A percentile compares a stretch with the other conserved stretches of the same genome.
phyloP scores from a whole-genome alignment of 2,113 vertebrate genomes.

The Grus americana region DNA sequence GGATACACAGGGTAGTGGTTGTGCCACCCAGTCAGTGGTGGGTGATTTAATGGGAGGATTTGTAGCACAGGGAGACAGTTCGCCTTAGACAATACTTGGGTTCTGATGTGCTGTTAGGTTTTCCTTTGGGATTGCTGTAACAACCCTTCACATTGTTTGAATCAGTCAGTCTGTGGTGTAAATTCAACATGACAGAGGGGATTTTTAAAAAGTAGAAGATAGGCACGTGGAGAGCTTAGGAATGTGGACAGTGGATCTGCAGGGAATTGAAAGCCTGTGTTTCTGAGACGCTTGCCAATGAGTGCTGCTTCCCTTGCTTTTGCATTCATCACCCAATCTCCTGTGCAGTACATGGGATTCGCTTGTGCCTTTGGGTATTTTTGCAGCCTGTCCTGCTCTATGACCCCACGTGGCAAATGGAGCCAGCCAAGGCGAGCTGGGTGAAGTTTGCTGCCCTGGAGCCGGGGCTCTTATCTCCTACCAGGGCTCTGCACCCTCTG shows the following conservation, averaged over 20 bases:
- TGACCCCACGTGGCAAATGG: background rate
- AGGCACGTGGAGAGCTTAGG: background rate
- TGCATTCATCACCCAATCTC: background rate
- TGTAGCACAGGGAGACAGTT: background rate
- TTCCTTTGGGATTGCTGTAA: background rate
- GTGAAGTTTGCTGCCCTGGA: background rate
- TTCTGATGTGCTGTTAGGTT: background rate
- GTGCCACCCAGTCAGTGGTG: background rate
- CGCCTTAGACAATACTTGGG: background rate
- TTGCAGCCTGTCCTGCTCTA: background rate
- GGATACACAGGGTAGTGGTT: fast-evolving
- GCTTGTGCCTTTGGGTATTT: background rate
- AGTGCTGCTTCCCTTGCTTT: background rate
- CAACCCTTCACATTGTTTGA: background rate
- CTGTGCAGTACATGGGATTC: background rate
- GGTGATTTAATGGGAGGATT: background rate
- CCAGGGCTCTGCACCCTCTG: background rate
- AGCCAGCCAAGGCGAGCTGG: background rate
- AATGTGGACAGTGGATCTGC: background rate
- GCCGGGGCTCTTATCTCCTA: background rate
- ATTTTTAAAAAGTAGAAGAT: background rate
- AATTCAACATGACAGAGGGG: background rate
- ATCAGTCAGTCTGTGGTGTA: background rate
- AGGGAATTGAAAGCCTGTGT: background rate
- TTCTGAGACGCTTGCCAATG: background rate